Evolutionary conservation across 2,888 invertebrate species (phyloP).

Genomic region (Marasmarcha lunaedactyla): DNA sequence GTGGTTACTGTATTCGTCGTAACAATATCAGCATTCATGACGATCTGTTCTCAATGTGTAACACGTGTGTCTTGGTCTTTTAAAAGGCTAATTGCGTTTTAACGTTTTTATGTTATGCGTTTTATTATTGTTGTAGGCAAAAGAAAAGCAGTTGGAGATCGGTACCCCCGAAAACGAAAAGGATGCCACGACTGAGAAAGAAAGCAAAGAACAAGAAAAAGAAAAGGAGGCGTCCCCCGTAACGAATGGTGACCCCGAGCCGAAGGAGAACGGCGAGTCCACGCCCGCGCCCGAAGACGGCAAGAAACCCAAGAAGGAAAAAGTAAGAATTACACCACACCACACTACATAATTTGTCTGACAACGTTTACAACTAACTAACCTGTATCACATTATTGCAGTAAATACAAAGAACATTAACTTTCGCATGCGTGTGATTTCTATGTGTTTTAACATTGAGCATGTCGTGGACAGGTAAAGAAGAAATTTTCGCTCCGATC

Average conservation of each 20-base stretch:
- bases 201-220: constrained; percentile 40
- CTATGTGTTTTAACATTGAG: constrained; percentile 27
- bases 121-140: constrained; percentile 58
- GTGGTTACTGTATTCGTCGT: no score
- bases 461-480: constrained; percentile 72
- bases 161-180: constrained; percentile 75
- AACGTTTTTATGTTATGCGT: no score
- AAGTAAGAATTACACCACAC: constrained; percentile 31
- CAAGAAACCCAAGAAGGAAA: constrained; percentile 77
- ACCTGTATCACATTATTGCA: no score
- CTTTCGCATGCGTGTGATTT: constrained; percentile 6
- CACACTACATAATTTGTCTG: not conserved
- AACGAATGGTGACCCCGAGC: constrained; percentile 55
- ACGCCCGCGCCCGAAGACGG: constrained; percentile 49
- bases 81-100: no score
- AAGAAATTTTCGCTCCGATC: constrained; percentile 92
- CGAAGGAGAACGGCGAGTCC: constrained; percentile 47
- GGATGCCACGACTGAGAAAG: constrained; percentile 76
- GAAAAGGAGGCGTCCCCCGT: constrained; percentile 37
- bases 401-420: no score
- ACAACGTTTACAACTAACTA: no score
- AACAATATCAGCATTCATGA: no score
- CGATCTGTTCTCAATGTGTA: constrained; percentile 4
- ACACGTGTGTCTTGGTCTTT: no score
- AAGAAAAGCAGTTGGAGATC: constrained; percentile 67